Conservation (phyloP, 2,797 vertebrate genomes). For the Xerus rutilus region DNA sequence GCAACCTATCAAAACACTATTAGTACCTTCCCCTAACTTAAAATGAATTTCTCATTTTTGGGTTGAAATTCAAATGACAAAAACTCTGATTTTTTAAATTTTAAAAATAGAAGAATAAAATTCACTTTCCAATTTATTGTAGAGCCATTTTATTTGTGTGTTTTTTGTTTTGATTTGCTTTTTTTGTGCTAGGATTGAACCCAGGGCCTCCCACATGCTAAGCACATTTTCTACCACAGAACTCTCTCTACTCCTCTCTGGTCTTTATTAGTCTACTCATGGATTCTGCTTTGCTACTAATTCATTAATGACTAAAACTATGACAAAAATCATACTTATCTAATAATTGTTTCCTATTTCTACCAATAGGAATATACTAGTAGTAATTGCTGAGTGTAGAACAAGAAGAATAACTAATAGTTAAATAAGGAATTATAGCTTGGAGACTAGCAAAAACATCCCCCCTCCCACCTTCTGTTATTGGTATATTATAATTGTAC, state of each 20-base stretch:
- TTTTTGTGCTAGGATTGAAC: not conserved
- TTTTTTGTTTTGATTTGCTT: no score
- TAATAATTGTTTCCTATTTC: not conserved
- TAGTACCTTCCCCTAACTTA: not conserved
- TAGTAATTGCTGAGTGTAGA: not conserved
- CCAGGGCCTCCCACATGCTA: not conserved
- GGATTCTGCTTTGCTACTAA: not conserved
- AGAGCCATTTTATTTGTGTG: not conserved
- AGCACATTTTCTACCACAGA: not conserved
- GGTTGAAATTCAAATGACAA: not conserved
- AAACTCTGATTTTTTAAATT: not conserved
- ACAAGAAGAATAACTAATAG: not conserved
- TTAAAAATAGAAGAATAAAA: not conserved
- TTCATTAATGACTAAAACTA: slow-evolving; percentile 28
- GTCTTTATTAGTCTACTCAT: not conserved
- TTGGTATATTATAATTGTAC: no score
- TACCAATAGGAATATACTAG: not conserved
- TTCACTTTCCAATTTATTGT: slow-evolving; percentile 7
- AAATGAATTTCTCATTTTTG: slow-evolving; percentile 11
- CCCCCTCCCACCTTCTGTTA: no score
- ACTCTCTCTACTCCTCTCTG: not conserved
- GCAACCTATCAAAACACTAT: not conserved
- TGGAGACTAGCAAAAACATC: slow-evolving; percentile 45
- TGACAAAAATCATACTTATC: slow-evolving; percentile 15
- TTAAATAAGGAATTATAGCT: slow-evolving; percentile 26